Percentiles rank a stretch among this genome's conserved stretches.
These are phyloP conservation scores for Minunthozetes semirufus DNA, from an alignment of 2,888 invertebrate genomes.

Conservation along the genomic window DNA sequence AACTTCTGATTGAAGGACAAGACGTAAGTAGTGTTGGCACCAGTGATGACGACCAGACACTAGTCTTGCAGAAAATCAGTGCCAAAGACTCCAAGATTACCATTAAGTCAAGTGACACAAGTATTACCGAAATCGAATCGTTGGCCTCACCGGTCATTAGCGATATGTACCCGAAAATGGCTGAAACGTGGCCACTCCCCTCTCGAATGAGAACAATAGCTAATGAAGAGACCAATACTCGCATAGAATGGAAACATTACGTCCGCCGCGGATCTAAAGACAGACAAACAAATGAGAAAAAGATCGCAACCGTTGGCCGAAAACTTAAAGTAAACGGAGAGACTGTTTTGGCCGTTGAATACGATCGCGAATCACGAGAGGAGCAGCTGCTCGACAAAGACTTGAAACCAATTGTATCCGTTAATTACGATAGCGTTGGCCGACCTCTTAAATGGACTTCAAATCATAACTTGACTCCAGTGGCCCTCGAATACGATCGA, in stretches of 20 bases:
- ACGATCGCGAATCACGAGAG: conserved; percentile 79
- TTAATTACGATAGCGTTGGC: conserved; percentile 81
- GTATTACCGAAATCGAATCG: conserved; percentile 41
- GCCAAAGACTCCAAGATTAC: conserved; percentile 40
- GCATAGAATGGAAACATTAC: conserved; percentile 50
- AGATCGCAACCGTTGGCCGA: conserved; percentile 16
- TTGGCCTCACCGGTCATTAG: conserved; percentile 40
- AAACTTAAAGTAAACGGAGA: conserved; percentile 71
- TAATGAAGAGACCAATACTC: conserved; percentile 45
- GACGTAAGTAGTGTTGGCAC: conserved; percentile 38
- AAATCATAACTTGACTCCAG: conserved; percentile 63
- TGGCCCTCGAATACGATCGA: conserved; percentile 80
- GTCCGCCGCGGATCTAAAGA: conserved; percentile 45
- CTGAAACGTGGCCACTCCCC: conserved; percentile 41
- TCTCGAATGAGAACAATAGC: conserved; percentile 39
- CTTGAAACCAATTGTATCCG: conserved; percentile 70
- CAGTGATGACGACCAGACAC: conserved; percentile 31
- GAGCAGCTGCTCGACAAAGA: conserved; percentile 84
- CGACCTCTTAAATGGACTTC: conserved; percentile 69
- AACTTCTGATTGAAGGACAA: conserved; percentile 41
- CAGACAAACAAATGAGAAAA: conserved; percentile 15
- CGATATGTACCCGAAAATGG: conserved; percentile 40
- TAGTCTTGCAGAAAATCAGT: conserved; percentile 36
- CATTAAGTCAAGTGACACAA: conserved; percentile 40
- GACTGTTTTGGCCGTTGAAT: conserved; percentile 80